A percentile compares a stretch with the other conserved stretches of the same genome.
phyloP scores from a whole-genome alignment of 2,888 invertebrate species.

The Steinernema carpocapsae region DNA sequence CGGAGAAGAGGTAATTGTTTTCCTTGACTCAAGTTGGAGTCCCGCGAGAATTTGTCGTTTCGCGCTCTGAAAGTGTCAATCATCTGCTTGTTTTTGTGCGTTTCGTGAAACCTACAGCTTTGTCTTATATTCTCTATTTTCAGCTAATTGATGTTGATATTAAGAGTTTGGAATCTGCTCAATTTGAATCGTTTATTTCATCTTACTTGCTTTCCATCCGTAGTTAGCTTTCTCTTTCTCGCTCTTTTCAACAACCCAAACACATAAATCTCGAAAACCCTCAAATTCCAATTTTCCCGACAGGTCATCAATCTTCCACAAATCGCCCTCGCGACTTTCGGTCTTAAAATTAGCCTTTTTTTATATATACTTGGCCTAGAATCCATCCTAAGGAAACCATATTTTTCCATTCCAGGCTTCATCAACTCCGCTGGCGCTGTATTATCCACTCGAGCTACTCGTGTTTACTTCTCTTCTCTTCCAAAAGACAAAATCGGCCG shows the following conservation, averaged over 20 bases:
- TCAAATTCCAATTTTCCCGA: no score
- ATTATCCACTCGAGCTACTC: background rate
- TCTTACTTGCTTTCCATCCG: no score
- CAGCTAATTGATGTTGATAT: background rate
- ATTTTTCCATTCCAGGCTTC: background rate
- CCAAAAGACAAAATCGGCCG: background rate
- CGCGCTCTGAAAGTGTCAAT: constrained; percentile 4
- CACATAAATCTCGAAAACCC: background rate
- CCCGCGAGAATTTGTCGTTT: constrained; percentile 6
- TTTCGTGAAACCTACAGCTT: background rate
- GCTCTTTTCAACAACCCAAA: background rate
- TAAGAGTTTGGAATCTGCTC: background rate
- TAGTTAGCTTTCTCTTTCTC: background rate
- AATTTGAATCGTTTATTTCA: background rate
- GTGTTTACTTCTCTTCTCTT: background rate
- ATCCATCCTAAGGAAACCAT: no score
- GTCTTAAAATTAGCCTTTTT: no score
- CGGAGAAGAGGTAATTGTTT: constrained; percentile 24
- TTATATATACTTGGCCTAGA: no score
- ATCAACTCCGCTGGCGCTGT: background rate
- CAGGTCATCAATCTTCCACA: no score
- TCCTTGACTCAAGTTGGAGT: background rate
- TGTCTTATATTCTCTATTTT: background rate
- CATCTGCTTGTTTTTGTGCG: background rate
- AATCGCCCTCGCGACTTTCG: background rate